Conservation (phyloP, 1,140 invertebrate genomes). For the Anthonomus grandis region DNA sequence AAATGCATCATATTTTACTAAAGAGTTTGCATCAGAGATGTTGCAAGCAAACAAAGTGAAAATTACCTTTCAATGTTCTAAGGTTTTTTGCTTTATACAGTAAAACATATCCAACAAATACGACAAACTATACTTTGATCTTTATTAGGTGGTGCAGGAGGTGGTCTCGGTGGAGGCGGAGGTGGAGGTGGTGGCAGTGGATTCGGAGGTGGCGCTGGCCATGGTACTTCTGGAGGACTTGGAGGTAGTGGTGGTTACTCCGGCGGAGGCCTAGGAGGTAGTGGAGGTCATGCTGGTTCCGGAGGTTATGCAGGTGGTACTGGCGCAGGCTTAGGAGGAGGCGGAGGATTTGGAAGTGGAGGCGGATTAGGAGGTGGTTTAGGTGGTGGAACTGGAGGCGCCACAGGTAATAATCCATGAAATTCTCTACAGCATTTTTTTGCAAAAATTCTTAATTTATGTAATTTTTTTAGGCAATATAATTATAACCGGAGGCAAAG, state of each 20-base stretch:
- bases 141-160: not conserved
- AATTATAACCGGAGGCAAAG: slow-evolving; percentile 5
- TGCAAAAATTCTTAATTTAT: too few species aligned
- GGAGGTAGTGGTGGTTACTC: slow-evolving; percentile 2
- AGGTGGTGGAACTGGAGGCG: slow-evolving; percentile 6
- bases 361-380: slow-evolving; percentile 10
- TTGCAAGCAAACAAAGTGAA: too few species aligned
- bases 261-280: not conserved
- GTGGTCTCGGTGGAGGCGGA: slow-evolving; percentile 1
- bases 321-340: slow-evolving; percentile 7
- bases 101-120: not conserved
- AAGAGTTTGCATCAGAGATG: too few species aligned
- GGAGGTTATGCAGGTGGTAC: slow-evolving; percentile 3
- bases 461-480: not conserved
- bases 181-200: not conserved
- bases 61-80: too few species aligned
- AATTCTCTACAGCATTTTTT: not conserved
- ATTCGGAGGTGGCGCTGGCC: not conserved
- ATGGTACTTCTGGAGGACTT: not conserved
- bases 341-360: slow-evolving; percentile 1
- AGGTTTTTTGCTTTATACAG: too few species aligned
- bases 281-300: not conserved
- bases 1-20: too few species aligned
- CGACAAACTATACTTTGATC: not conserved
- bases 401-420: not conserved